Evolutionary conservation across 2,888 invertebrate genomes (phyloP), one percentile per base, ranked within the genome.

Genomic region (Torymus texanus): DNA sequence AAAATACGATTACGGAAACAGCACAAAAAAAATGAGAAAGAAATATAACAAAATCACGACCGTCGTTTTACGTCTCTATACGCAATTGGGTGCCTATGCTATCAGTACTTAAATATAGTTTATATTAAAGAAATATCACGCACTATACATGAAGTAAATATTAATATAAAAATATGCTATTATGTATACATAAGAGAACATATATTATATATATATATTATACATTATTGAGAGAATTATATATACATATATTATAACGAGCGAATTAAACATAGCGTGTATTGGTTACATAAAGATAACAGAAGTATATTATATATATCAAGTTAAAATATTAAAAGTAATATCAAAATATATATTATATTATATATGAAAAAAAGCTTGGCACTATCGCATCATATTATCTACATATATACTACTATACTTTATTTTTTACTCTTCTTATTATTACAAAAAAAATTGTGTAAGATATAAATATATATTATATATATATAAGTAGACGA

Each of bases 51-150:
- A 41, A 8, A 68, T 16, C 58, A 62, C 62, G 72, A 78, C 68
- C 75, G 78, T 81, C 68, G 29, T 78, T 78, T 78, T 76, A 82
- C 83, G 84, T 84, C 84, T 86, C 84, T 81, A 78, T 84, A 41
- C 41, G 83, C 84, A 86, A 86, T 85, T 86, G 84, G 84, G 87
- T 88, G 86, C 87, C 87, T 84, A 83, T 87, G 84, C 82, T 78
- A 76, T 78, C 58, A 76, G 70, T 70, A 68, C 41, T 65, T 51
- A 58, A 18, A 77, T 58, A 70, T 68, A 82, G 66, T 71, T 82
- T 67, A 77, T 58, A 78, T 58, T 81, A 14, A 77, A 61, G 74
- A 62, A 66, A 67, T 50, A 78, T 51, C 56, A 70, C 16, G 53
- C 58, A 41, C 67, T 58, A 68, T 77, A 70, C 18, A 59, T 67